phyloP scores from a whole-genome alignment of 2,888 invertebrate species.

The Tenthredo amoena region DNA sequence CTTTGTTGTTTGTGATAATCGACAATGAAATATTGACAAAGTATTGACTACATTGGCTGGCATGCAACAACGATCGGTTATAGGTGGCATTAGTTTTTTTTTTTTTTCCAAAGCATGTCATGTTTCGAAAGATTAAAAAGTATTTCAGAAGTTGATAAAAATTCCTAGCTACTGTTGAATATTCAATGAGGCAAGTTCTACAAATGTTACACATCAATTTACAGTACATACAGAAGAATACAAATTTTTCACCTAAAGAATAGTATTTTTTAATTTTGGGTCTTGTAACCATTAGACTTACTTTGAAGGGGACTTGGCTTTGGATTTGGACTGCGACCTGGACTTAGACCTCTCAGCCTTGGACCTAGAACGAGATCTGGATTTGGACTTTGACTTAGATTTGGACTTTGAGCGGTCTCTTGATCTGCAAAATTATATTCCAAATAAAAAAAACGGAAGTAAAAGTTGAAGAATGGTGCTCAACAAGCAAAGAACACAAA shows the following conservation, averaged over 20 bases:
- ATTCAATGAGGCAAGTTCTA: neutral
- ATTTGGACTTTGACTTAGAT: conserved; percentile 83
- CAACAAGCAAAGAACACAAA: conserved; percentile 45
- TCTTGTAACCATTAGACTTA: conserved; percentile 70
- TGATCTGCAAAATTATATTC: conserved; percentile 80
- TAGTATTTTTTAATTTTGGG: conserved; percentile 21
- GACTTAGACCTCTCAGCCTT: conserved; percentile 81
- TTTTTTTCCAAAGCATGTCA: neutral
- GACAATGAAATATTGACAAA: neutral
- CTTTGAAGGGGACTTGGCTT: conserved; percentile 79
- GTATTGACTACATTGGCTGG: neutral
- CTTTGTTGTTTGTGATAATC: neutral
- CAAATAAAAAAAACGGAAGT: conserved; percentile 61
- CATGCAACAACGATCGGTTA: conserved; percentile 14
- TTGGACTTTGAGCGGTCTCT: conserved; percentile 84
- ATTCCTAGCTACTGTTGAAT: neutral
- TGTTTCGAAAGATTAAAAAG: neutral
- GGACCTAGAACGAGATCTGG: conserved; percentile 83
- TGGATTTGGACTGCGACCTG: conserved; percentile 80
- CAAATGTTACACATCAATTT: conserved; percentile 3
- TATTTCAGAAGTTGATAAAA: neutral
- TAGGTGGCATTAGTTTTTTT: neutral
- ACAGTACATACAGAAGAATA: conserved; percentile 21
- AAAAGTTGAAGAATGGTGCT: conserved; percentile 9
- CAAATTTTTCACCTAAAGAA: neutral